Evolutionary conservation across 2,888 invertebrate species (phyloP), one percentile per base, ranked within the genome.

Genomic region (Opisthograptis luteolata): DNA sequence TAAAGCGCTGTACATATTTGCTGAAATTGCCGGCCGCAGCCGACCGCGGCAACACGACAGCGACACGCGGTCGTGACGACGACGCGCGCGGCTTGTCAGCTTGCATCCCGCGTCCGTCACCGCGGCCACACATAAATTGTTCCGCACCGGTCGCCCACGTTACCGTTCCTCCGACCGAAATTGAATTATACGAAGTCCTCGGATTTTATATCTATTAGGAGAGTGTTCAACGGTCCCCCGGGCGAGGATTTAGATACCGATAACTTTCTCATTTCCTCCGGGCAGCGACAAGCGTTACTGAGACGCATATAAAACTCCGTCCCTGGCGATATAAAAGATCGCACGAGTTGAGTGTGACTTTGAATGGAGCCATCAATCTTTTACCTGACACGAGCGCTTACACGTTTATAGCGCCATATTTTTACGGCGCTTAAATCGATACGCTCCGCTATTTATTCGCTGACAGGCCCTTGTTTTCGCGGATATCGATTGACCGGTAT

Each of bases 191-290:
- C 87, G 71, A 76, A 82, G 70, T 76, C 66, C 75, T 51, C 76
- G 84, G 84, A 83, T 88, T 87, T 87, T 87, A 86, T 86, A 88
- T 87, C 84, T 87, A 86, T 87, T 84, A 84, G 80, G 79, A 80
- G 79, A 81, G 79, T 81, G 79, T 71, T 80, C 76, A 75, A 70
- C 81, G 72, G 80, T 78, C 84, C 84, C 82, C 66, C 64, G 79
- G 79, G 81, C 70, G 69, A 77, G 82, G 87, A 83, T 87, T 87
- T 84, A 81, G 84, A 81, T 79, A 81, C 78, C 80, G 87, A 87
- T 87, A 88, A 87, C 85, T 84, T 88, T 85, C 84, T 84, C 87
- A 87, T 87, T 88, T 89, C 88, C 88, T 84, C 58, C 76, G 77
- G 78, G 72, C 73, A 74, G 69, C 68, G 69, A 67, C 66, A 63